Evolutionary conservation across 2,113 vertebrate genomes (phyloP).

Genomic region (Eubucco bourcierii): DNA sequence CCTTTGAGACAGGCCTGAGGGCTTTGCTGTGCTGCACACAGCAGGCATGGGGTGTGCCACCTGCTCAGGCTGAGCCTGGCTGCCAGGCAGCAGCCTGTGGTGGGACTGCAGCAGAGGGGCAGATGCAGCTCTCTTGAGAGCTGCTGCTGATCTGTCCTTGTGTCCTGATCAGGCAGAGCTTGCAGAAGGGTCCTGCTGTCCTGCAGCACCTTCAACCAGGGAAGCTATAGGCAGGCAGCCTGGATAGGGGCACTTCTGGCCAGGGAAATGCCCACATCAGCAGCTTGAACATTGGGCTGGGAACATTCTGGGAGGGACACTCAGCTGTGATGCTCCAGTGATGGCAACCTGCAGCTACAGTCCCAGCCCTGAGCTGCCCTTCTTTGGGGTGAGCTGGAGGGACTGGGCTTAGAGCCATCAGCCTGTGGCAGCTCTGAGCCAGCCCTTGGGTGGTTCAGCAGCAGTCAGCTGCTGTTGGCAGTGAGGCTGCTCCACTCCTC

Average conservation of each 20-base stretch:
- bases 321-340: not conserved
- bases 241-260: not conserved
- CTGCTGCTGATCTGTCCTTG: not conserved
- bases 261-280: not conserved
- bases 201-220: not conserved
- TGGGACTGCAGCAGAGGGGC: not conserved
- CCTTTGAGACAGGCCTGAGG: not conserved
- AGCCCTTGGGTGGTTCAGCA: not conserved
- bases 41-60: not conserved
- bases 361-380: not conserved
- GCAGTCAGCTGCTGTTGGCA: not conserved
- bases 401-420: not conserved
- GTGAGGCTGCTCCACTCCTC: not conserved
- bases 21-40: not conserved
- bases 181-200: not conserved
- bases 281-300: not conserved
- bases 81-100: rapidly evolving
- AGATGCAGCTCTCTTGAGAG: rapidly evolving
- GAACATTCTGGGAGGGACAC: too few species aligned
- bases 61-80: not conserved
- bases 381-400: not conserved
- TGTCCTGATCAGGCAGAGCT: not conserved
- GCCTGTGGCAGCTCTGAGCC: not conserved
- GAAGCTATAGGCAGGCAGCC: not conserved
- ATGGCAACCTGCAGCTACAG: not conserved